phyloP scores from a whole-genome alignment of 2,113 vertebrate species.

The Psettodes erumei region DNA sequence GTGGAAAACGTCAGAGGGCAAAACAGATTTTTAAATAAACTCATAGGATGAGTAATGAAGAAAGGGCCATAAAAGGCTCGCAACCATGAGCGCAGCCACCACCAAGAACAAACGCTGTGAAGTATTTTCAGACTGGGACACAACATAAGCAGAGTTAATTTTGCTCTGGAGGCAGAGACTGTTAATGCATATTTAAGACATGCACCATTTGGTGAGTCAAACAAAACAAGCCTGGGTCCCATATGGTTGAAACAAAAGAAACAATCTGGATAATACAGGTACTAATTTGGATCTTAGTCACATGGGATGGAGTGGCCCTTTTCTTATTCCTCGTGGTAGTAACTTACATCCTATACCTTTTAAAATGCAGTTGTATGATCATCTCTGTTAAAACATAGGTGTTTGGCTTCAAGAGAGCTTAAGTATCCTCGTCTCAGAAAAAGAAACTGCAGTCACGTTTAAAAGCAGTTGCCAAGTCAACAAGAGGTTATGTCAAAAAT shows the following conservation, averaged over 20 bases:
- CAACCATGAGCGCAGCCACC: slow-evolving; percentile 28
- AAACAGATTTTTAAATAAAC: slow-evolving; percentile 53
- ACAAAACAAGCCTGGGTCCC: slow-evolving; percentile 31
- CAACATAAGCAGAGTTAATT: slow-evolving; percentile 44
- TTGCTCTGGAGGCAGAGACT: slow-evolving; percentile 38
- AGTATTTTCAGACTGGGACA: slow-evolving; percentile 44
- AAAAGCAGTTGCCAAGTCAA: too few relatives aligned
- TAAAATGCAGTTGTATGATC: neutral
- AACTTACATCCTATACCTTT: neutral
- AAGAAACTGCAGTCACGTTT: too few relatives aligned
- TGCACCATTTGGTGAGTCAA: slow-evolving; percentile 48
- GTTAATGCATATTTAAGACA: slow-evolving; percentile 51
- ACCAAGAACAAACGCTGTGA: slow-evolving; percentile 29
- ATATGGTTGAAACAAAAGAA: slow-evolving; percentile 55
- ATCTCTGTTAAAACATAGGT: neutral
- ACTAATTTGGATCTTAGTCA: slow-evolving; percentile 43
- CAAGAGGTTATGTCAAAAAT: neutral
- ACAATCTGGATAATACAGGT: slow-evolving; percentile 56
- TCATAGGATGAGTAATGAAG: slow-evolving; percentile 53
- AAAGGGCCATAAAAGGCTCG: slow-evolving; percentile 42
- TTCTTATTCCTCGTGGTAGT: neutral
- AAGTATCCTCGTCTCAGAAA: neutral
- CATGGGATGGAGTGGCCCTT: slow-evolving; percentile 39
- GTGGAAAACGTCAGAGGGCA: slow-evolving; percentile 33
- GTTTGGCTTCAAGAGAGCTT: neutral